Base-by-base conservation (phyloP, 1,140 invertebrate species). In the Ganaspis sp. region DNA sequence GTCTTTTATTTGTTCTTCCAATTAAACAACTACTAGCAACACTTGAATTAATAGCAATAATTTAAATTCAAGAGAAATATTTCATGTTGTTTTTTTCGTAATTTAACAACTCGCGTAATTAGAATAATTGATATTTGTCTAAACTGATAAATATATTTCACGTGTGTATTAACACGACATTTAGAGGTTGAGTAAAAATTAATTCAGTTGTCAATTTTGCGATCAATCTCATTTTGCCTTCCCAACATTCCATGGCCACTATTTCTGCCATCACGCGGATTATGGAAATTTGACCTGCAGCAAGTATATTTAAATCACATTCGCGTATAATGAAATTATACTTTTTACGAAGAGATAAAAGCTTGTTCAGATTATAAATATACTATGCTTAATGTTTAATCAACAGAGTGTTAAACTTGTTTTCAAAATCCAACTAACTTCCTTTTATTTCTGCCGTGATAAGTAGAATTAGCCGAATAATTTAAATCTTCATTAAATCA, bases 291-390 rank as follows among this genome's bases (percentile, higher is more conserved):
- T 49, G 45, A 49, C 45, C 45, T n/a, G 45, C 15, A 49, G 17
- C 45, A 49, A 49, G 15, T 49, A 49, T 49, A 49, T 49, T 49
- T 49, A 49, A n/a, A 49, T 49, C 45, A 49, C 45, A 49, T 49
- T 17, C 15, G 45, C 45, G 12, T 49, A n/a, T n/a, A 49, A 49
- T 49, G 45, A 49, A 49, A 49, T 49, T 49, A n/a, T 17, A 49
- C 17, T 49, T 49, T 49, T 49, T 49, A 49, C 45, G 17, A 17
- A 49, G 45, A 49, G 45, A 49, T 2, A 8, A 15, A 17, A 49
- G 45, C 45, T 49, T 49, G 45, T 4, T 0, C n/a, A n/a, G 45
- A 49, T 49, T 49, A 49, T 17, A 49, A 49, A 49, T 49, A 49
- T 17, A 49, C n/a, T 11, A 45, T 45, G 12, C n/a, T 45, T 49